Evolutionary conservation across 2,113 vertebrate genomes (phyloP), one percentile per base, ranked within the genome.

Genomic region (Ammodytes dubius): DNA sequence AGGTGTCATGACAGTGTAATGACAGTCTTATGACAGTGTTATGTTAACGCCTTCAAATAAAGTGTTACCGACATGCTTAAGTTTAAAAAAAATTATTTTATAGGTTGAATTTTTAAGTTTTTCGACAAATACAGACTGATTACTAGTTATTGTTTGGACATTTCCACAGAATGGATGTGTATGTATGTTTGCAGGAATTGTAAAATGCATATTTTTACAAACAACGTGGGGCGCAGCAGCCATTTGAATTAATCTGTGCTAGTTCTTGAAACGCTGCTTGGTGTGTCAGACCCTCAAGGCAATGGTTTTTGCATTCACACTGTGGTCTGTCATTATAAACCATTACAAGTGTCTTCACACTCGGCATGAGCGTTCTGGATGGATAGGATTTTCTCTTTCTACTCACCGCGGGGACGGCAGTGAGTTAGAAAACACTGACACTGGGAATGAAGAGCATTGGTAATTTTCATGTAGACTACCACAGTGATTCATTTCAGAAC

Each of bases 381-480:
- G 50, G 45, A 72, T 12, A 8, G 39, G 4, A 10, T 61, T 70
- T 59, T 6, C 77, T 81, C 77, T 81, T 74, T 77, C 47, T 70
- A 82, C 50, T 84, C 63, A 49, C 50, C 15, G 14, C 43, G 61
- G 42, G 46, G 61, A 14, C 37, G 4, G 17, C 45, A 54, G 8
- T 0, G 49, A 63, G 15, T 76, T 66, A 27, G 75, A 79, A 73
- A 64, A 56, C 59, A 59, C 45, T 77, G 59, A 57, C 79, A 45
- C 61, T 37, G 14, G 54, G 40, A 74, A 74, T 42, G 58, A 77
- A 37, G n/a, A 57, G 42, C 46, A 27, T 60, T 80, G 70, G 65
- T 40, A 77, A 7, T 74, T 74, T 67, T 63, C 70, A 79, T 17
- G 67, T 45, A 56, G 2, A 4, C 63, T 79, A 66, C 66, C 45